Percentiles rank a stretch among this genome's conserved stretches.
These are phyloP conservation scores for Dufourea novaeangliae DNA, from an alignment of 1,140 invertebrate genomes.

Conservation along the genomic window DNA sequence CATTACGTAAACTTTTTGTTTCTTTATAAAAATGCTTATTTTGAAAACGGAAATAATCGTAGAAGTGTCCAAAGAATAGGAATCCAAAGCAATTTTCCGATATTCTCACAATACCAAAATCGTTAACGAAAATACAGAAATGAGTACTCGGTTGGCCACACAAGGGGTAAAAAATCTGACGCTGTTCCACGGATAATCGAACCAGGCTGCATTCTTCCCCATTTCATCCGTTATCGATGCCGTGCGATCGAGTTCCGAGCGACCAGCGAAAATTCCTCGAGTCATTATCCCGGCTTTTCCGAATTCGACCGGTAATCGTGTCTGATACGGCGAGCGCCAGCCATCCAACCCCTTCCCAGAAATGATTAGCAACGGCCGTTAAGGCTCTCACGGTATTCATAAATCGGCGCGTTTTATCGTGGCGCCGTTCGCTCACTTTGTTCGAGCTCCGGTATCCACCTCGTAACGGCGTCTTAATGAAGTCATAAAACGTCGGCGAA, in stretches of 20 bases:
- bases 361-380: conserved; percentile 61
- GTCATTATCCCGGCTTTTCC: not conserved
- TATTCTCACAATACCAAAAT: too few relatives aligned
- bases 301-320: conserved; percentile 25
- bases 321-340: not conserved
- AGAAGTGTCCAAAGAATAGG: too few relatives aligned
- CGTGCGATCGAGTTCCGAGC: not conserved
- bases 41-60: too few relatives aligned
- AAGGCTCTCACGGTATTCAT: conserved; percentile 52
- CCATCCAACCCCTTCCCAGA: not conserved
- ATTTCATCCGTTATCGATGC: not conserved
- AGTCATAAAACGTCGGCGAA: conserved; percentile 60
- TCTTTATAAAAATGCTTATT: too few relatives aligned
- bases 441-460: conserved; percentile 52
- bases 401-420: conserved; percentile 64
- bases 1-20: too few relatives aligned
- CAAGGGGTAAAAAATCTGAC: not conserved
- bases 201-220: not conserved
- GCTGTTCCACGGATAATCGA: not conserved
- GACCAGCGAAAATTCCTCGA: not conserved
- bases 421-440: conserved; percentile 57
- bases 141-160: too few relatives aligned
- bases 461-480: conserved; percentile 66
- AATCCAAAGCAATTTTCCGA: too few relatives aligned
- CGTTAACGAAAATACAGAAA: too few relatives aligned